Evolutionary conservation across 2,888 invertebrate genomes (phyloP), one percentile per base, ranked within the genome.

Genomic region (Clivina fossor): DNA sequence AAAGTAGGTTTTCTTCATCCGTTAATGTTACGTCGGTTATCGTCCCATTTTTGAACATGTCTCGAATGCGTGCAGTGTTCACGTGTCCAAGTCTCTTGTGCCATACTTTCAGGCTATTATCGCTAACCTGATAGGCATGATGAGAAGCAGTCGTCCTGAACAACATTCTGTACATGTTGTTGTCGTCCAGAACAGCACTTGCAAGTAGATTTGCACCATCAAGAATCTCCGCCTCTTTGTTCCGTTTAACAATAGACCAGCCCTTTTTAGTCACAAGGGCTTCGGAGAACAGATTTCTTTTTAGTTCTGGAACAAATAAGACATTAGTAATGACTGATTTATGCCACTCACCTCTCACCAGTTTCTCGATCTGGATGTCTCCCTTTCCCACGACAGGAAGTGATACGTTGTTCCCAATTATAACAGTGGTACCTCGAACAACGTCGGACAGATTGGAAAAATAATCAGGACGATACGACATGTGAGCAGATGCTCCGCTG

Each of bases 221-320:
- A 16, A 40, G 33, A 5, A 67, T 58, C 35, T 61, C 43, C 3
- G 63, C 65, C 7, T 38, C 2, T 7, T 56, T 24, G 1, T 47
- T 48, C 16, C 64, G 61, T 46, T 69, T 69, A 0, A 65, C 26
- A 9, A 68, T 63, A 2, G 22, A 30, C 58, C 67, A 65, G 1
- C 64, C 63, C 59, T 65, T 65, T 9, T 61, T 59, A 2, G 63
- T 66, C 2, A 62, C 54, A 0, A 53, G 62, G 1, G 68, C 69
- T 59, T 70, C 69, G 0, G 69, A 71, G 49, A 71, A 69, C 5
- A 71, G 43, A 48, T 71, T 69, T 59, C 65, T 65, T 9, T 58
- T 37, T 9, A 71, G 57, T 0, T 59, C 59, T 8, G 68, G 69
- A 3, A 72, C 65, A 62, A 66, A 68, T 53, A 66, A 40, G 24